Evolutionary conservation across 2,797 vertebrate species (phyloP).

Genomic region (Adrianichthys oophorus): DNA sequence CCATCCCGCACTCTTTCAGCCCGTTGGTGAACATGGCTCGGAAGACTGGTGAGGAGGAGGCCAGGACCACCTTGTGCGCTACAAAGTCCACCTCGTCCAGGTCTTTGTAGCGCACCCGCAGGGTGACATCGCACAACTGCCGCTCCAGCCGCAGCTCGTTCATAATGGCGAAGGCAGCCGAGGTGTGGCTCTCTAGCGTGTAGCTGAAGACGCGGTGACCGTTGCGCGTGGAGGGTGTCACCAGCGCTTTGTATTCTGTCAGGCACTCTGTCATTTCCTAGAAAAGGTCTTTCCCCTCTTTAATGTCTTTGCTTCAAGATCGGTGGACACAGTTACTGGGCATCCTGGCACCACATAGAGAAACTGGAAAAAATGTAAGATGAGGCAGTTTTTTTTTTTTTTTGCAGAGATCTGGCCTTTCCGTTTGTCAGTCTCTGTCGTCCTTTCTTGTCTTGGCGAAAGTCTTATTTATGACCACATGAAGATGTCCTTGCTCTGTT

Average conservation of each 20-base stretch:
- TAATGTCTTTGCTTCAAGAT: constrained; percentile 63
- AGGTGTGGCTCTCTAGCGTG: constrained; percentile 91
- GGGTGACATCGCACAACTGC: constrained; percentile 91
- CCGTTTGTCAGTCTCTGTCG: neutral
- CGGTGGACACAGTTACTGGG: constrained; percentile 22
- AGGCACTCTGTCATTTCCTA: constrained; percentile 76
- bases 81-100: constrained; percentile 86
- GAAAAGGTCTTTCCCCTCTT: constrained; percentile 56
- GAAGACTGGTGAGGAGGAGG: constrained; percentile 91
- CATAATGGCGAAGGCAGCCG: constrained; percentile 90
- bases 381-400: constrained; percentile 10
- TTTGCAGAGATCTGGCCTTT: neutral
- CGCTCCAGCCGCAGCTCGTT: constrained; percentile 87
- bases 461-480: constrained; percentile 24
- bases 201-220: constrained; percentile 92
- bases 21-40: constrained; percentile 95
- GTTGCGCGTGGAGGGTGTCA: constrained; percentile 88
- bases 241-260: constrained; percentile 92
- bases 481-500: constrained; percentile 36
- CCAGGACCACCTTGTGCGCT: constrained; percentile 92
- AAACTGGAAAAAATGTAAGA: constrained; percentile 28
- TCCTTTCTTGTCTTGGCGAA: constrained; percentile 7
- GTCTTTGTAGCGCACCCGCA: constrained; percentile 86
- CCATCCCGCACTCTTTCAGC: constrained; percentile 90
- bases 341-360: constrained; percentile 57